Base-by-base conservation (phyloP, 2,113 vertebrate species). In the Podarcis cretensis region DNA sequence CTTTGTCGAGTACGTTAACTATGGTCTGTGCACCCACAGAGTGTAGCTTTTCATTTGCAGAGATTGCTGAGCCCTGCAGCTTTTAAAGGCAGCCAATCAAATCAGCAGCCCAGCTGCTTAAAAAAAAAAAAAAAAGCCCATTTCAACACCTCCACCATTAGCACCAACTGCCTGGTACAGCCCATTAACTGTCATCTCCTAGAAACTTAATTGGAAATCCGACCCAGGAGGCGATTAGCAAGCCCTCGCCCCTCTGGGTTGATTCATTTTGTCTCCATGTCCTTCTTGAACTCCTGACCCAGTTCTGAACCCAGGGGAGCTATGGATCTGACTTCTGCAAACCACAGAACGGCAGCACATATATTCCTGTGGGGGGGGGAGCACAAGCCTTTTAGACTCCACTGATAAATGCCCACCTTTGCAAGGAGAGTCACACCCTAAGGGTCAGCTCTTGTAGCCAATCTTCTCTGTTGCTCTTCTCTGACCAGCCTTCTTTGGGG, bases 131-230 rank as follows among this genome's bases (percentile, higher is more conserved):
- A 77, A 83, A 90, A 87, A 30, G 65, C 80, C 48, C 14, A 5
- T 63, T 90, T 87, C 87, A 21, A 13, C 48, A 65, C 37, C 32
- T 59, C 32, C 20, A 68, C 30, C 85, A 83, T 87, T 71, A 83
- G 54, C 32, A 37, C n/a, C 54, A 43, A 20, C 9, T 59, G 84
- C 80, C 27, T 69, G n/a, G n/a, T 48, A 76, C 12, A 59, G 79
- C 4, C 84, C 40, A 76, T 86, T 82, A 82, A 57, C 23, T 76
- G 57, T 57, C 6, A 48, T 76, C 63, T 69, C 79, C 48, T 83
- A 82, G 84, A 83, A 89, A 57, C 3, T 25, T 77, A 69, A 83
- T 86, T 90, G 89, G 63, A 83, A 90, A 86, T 35, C 65, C n/a
- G 59, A 77, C 25, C 30, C 10, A 66, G 43, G 66, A 81, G 54